phyloP scores from a whole-genome alignment of 2,888 invertebrate genomes.

The Lagria hirta region DNA sequence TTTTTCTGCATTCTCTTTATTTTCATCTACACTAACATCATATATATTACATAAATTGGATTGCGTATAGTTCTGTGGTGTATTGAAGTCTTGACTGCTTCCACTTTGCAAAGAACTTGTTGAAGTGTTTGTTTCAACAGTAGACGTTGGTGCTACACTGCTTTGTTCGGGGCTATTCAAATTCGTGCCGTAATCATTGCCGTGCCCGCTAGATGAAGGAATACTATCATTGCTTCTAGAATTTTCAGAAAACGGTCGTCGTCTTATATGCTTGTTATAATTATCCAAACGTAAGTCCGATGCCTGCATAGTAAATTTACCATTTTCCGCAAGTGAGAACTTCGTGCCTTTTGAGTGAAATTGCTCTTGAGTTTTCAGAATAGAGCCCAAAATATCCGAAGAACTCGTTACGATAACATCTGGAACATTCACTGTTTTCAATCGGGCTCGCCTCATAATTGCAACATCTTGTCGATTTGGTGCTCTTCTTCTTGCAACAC shows the following conservation, averaged over 20 bases:
- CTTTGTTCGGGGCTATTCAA: conserved; percentile 6
- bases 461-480: conserved; percentile 22
- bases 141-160: conserved; percentile 22
- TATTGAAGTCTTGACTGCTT: conserved; percentile 32
- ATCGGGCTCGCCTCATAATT: conserved; percentile 46
- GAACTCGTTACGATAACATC: conserved; percentile 52
- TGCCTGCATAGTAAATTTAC: conserved; percentile 60
- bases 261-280: conserved; percentile 10
- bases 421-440: conserved; percentile 55
- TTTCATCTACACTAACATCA: conserved; percentile 32
- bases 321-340: conserved; percentile 63
- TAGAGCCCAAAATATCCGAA: conserved; percentile 68
- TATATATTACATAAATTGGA: conserved; percentile 36
- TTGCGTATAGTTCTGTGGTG: conserved; percentile 44
- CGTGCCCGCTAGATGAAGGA: conserved; percentile 21
- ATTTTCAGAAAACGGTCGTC: conserved; percentile 2
- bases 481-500: conserved; percentile 3
- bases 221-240: conserved; percentile 13
- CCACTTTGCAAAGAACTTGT: conserved; percentile 14
- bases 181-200: conserved; percentile 2
- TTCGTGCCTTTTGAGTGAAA: conserved; percentile 67
- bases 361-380: conserved; percentile 69
- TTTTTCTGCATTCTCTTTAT: conserved; percentile 31
- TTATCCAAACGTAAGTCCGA: conserved; percentile 7
- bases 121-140: conserved; percentile 14